Conservation (phyloP, 2,113 vertebrate species). For the Phyllopteryx taeniolatus region DNA sequence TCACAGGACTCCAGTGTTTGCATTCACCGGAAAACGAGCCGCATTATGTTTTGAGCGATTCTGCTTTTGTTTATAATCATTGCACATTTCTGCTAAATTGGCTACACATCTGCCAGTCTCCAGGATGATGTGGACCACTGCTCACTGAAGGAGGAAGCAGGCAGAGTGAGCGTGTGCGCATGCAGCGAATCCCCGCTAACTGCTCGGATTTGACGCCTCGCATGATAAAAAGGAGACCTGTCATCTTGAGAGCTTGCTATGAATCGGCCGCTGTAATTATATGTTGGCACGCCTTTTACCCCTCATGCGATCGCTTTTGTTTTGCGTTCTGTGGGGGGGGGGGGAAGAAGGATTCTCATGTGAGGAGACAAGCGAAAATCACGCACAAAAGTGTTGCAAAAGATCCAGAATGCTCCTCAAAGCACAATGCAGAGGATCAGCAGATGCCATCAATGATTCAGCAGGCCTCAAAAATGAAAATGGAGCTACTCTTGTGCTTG, state of each 20-base stretch:
- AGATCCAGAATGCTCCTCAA: background rate
- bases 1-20: background rate
- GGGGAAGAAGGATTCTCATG: background rate
- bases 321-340: background rate
- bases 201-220: slow-evolving; percentile 32
- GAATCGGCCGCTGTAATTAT: slow-evolving; percentile 44
- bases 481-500: slow-evolving; percentile 1
- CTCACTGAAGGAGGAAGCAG: slow-evolving; percentile 24
- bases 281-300: slow-evolving; percentile 29
- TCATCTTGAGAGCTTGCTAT: slow-evolving; percentile 6
- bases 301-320: background rate
- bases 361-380: background rate
- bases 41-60: slow-evolving; percentile 17
- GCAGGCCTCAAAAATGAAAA: slow-evolving; percentile 2
- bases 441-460: slow-evolving; percentile 7
- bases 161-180: background rate
- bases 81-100: slow-evolving; percentile 29
- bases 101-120: slow-evolving; percentile 46
- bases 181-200: slow-evolving; percentile 27
- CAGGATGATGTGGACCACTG: slow-evolving; percentile 29
- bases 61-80: slow-evolving; percentile 30
- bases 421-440: background rate
- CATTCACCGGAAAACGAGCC: background rate
- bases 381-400: background rate
- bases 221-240: slow-evolving; percentile 15